Percentiles rank a stretch among this genome's conserved stretches.
Evolutionary conservation across 2,888 invertebrate species (phyloP).

Genomic region (Parthenolecanium corni): DNA sequence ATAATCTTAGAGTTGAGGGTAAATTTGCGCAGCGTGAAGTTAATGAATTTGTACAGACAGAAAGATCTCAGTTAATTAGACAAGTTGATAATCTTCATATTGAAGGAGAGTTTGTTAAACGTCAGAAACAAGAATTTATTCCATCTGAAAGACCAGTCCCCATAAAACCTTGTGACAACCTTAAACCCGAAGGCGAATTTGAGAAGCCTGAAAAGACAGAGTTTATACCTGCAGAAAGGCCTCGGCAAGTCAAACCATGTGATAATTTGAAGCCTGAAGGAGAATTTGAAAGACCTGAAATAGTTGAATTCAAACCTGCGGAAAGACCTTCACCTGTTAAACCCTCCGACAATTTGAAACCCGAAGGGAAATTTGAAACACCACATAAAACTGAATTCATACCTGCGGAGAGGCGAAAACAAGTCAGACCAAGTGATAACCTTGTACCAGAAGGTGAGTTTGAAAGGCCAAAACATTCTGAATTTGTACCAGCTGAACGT

Average conservation of each 20-base stretch:
- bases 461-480: slow-evolving; percentile 39
- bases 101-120: slow-evolving; percentile 47
- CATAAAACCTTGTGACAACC: slow-evolving; percentile 45
- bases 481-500: slow-evolving; percentile 43
- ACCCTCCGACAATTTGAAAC: slow-evolving; percentile 49
- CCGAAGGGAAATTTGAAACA: slow-evolving; percentile 38
- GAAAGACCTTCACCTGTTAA: slow-evolving; percentile 47
- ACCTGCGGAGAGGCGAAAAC: slow-evolving; percentile 38
- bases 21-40: slow-evolving; percentile 37
- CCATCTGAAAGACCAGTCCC: slow-evolving; percentile 44
- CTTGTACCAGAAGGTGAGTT: slow-evolving; percentile 47
- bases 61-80: slow-evolving; percentile 40
- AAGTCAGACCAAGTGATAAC: slow-evolving; percentile 38
- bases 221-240: slow-evolving; percentile 45
- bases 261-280: slow-evolving; percentile 44
- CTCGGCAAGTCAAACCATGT: slow-evolving; percentile 41
- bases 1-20: slow-evolving; percentile 36
- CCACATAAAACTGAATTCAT: slow-evolving; percentile 36
- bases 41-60: slow-evolving; percentile 40
- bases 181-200: slow-evolving; percentile 42
- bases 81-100: slow-evolving; percentile 46
- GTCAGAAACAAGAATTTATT: slow-evolving; percentile 40
- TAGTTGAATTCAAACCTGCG: slow-evolving; percentile 42
- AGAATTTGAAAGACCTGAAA: slow-evolving; percentile 38
- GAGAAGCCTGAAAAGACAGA: slow-evolving; percentile 41